phyloP scores from a whole-genome alignment of 2,797 vertebrate species.

The Euthynnus affinis region DNA sequence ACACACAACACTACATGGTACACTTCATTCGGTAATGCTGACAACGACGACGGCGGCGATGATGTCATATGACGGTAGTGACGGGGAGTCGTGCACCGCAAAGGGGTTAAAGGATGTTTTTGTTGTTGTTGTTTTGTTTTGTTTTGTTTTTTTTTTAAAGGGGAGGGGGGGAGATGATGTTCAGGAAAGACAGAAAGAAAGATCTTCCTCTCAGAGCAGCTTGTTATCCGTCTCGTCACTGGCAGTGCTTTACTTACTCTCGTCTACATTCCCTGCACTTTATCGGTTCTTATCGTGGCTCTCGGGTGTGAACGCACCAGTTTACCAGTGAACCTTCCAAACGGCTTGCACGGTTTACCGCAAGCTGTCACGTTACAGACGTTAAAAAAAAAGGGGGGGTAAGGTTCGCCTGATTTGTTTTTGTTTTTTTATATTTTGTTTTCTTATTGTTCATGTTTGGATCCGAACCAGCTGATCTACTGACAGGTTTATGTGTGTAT shows the following conservation, averaged over 20 bases:
- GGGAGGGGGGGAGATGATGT: too few species aligned
- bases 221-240: conserved; percentile 7
- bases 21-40: neutral
- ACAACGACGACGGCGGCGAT: neutral
- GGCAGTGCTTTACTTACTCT: conserved; percentile 29
- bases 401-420: too few species aligned
- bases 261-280: conserved; percentile 61
- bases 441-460: too few species aligned
- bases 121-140: too few species aligned
- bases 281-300: conserved; percentile 32
- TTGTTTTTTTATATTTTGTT: too few species aligned
- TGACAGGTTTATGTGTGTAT: too few species aligned
- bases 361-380: neutral
- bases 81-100: neutral
- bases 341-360: conserved; percentile 16
- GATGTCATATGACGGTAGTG: conserved; percentile 51
- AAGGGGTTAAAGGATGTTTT: neutral
- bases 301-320: conserved; percentile 2
- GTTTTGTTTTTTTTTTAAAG: too few species aligned
- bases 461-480: too few species aligned
- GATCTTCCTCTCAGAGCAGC: too few species aligned
- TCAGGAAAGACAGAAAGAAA: neutral
- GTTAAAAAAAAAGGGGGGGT: neutral
- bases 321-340: conserved; percentile 16
- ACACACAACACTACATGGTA: conserved; percentile 7